These are phyloP conservation scores for Platygyra sinensis DNA, from an alignment of 64 coral and sea anemone genomes.

Conservation along the genomic window DNA sequence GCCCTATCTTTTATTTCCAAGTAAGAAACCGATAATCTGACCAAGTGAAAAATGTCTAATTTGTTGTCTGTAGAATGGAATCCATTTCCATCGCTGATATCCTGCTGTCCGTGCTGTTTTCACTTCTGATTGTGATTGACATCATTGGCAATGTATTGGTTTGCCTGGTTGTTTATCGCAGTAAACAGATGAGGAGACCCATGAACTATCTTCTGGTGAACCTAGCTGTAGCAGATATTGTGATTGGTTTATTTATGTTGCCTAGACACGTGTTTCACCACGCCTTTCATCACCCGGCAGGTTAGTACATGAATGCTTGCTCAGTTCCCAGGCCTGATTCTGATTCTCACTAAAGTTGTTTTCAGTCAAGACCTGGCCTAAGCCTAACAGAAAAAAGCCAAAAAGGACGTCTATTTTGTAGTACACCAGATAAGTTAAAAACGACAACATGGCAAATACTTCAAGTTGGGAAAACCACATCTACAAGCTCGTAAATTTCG, in stretches of 20 bases:
- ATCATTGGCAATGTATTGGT: constrained; percentile 41
- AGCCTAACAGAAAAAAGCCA: too few relatives aligned
- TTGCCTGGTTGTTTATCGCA: constrained; percentile 35
- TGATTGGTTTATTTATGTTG: constrained; percentile 67
- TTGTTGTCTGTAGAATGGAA: constrained; percentile 15
- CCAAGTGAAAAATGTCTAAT: too few relatives aligned
- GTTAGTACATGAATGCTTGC: not conserved
- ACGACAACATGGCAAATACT: too few relatives aligned
- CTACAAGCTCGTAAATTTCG: too few relatives aligned
- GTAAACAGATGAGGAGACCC: constrained; percentile 44
- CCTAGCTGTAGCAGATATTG: constrained; percentile 60
- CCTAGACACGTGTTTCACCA: constrained; percentile 62
- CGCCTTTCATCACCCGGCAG: constrained; percentile 54
- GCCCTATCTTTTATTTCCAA: too few relatives aligned
- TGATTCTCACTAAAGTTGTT: too few relatives aligned
- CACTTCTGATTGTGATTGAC: constrained; percentile 37
- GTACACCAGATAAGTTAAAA: too few relatives aligned
- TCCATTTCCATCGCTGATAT: constrained; percentile 19
- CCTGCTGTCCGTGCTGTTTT: constrained; percentile 16
- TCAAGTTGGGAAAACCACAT: too few relatives aligned
- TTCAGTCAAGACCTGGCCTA: too few relatives aligned
- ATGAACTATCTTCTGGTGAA: constrained; percentile 72
- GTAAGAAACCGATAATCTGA: too few relatives aligned
- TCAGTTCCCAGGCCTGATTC: too few relatives aligned
- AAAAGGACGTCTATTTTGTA: too few relatives aligned